Conservation (phyloP, 2,113 vertebrate genomes). For the Pseudopipra pipra region DNA sequence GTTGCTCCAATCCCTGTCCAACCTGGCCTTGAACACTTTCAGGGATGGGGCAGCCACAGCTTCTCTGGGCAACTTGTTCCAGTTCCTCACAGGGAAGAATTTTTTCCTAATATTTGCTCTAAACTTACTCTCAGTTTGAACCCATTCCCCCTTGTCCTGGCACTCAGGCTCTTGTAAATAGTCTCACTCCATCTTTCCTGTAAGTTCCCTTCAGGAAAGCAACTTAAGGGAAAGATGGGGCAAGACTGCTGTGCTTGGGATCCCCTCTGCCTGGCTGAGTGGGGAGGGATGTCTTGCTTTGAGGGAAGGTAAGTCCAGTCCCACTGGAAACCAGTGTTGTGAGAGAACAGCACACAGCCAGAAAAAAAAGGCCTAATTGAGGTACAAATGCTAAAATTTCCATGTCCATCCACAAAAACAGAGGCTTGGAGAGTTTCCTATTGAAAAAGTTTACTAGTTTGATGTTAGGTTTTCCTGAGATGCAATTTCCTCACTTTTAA, state of each 20-base stretch:
- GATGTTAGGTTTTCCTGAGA: neutral
- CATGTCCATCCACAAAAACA: neutral
- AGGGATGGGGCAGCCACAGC: neutral
- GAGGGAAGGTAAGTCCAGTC: neutral
- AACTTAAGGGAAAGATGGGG: neutral
- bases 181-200: neutral
- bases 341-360: neutral
- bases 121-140: neutral
- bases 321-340: neutral
- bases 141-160: neutral
- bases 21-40: neutral
- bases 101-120: neutral
- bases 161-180: neutral
- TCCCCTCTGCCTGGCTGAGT: neutral
- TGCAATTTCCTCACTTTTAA: neutral
- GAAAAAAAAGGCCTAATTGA: neutral
- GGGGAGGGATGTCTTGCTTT: neutral
- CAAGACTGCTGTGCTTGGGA: neutral
- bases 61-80: neutral
- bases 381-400: neutral
- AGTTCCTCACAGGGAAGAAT: neutral
- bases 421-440: neutral
- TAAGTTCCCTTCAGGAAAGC: neutral
- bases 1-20: no score
- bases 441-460: neutral